Evolutionary conservation across 1,140 invertebrate species (phyloP), one percentile per base, ranked within the genome.

Genomic region (Drosophila neocordata): DNA sequence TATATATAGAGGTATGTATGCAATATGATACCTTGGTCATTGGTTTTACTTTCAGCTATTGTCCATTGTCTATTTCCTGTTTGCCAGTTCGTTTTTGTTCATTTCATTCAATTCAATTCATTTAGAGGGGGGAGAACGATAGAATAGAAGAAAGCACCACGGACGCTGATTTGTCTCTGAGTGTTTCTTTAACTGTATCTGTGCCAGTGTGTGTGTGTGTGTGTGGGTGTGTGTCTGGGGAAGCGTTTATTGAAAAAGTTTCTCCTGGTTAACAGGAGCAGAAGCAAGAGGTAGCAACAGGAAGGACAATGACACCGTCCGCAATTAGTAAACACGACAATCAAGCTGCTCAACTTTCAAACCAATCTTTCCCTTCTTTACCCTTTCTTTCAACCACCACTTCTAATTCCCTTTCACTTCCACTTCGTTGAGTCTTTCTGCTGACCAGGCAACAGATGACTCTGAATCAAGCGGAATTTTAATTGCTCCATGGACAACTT

Each of bases 221-320:
- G 7, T 44, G 15, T 48, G 41, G 73, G 69, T 48, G 15, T 15
- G 2, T 18, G 53, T 53, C 55, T 56, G 70, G 38, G 22, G n/a
- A 37, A 22, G 61, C 37, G 62, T 73, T 73, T 73, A 73, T 73
- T 73, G 63, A 51, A 73, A 66, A 73, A 73, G 69, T 73, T 71
- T 71, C 15, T 6, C 44, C 24, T 57, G 1, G 9, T 18, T 8
- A n/a, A 18, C 35, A 27, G 18, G 8, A 48, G 15, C 41, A 48
- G 41, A 44, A 44, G 15, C 15, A 15, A 13, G 8, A 11, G 41
- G n/a, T 0, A 41, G 31, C 44, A 53, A 24, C 24, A 73, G 73
- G 55, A 59, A 31, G 64, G 53, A 48, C 41, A 48, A 48, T 12
- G 41, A 48, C 41, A 48, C 41, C 41, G 41, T 9, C 71, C 73